Conservation (phyloP, 2,888 invertebrate genomes). For the Brachynemurus nebulosus region DNA sequence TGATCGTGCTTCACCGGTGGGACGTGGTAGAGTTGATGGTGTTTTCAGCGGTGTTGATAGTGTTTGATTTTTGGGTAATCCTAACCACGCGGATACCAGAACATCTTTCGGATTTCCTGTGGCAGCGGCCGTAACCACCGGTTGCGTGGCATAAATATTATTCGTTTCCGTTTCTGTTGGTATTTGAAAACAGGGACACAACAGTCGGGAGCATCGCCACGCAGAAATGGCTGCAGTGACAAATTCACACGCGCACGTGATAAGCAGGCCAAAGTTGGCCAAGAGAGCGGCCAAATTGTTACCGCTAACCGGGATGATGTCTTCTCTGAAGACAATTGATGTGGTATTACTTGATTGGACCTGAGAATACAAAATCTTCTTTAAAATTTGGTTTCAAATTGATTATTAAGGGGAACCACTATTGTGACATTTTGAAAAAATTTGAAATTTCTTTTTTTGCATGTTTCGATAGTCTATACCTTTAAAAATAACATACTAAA, state of each 20-base stretch:
- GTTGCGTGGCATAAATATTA: neutral
- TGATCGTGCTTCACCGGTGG: neutral
- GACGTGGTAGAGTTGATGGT: neutral
- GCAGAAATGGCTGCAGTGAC: constrained; percentile 37
- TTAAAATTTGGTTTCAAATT: no score
- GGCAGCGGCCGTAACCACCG: constrained; percentile 25
- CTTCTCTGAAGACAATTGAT: no score
- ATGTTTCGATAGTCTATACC: no score
- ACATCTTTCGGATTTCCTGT: constrained; percentile 40
- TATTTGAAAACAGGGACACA: constrained; percentile 42
- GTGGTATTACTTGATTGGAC: no score
- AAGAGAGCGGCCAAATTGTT: constrained; percentile 41
- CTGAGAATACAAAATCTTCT: no score
- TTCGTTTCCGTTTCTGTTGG: constrained; percentile 22
- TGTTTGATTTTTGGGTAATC: constrained; percentile 27
- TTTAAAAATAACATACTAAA: no score
- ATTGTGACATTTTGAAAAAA: no score
- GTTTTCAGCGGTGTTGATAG: neutral
- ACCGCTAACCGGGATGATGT: no score
- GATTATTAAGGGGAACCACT: no score
- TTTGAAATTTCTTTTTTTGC: no score
- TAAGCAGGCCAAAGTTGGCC: constrained; percentile 45
- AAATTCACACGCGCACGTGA: constrained; percentile 43
- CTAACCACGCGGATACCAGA: constrained; percentile 43
- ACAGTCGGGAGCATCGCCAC: constrained; percentile 38